Conservation (phyloP, 2,888 invertebrate genomes). For the Drosophila leonis region DNA sequence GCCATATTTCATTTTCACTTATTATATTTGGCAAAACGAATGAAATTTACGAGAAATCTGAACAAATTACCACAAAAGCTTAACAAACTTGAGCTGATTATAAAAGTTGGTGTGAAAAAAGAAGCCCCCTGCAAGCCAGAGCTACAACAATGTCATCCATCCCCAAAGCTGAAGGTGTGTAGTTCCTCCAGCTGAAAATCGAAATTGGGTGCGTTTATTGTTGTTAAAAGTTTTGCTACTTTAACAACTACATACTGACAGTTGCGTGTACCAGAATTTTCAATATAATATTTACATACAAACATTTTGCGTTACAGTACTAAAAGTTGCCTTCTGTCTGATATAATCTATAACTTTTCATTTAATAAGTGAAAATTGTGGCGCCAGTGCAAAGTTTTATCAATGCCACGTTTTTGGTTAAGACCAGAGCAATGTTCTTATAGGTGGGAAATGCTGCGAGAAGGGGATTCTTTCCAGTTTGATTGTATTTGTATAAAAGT, state of each 20-base stretch:
- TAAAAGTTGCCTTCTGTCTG: conserved; percentile 54
- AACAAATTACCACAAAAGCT: conserved; percentile 77
- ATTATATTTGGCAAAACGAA: conserved; percentile 46
- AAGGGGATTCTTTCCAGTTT: neutral
- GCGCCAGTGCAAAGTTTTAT: conserved; percentile 8
- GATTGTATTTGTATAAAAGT: neutral
- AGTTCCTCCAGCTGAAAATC: conserved; percentile 23
- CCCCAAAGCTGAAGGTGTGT: neutral
- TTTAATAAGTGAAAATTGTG: conserved; percentile 32
- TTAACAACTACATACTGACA: conserved; percentile 31
- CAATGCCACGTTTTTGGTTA: neutral
- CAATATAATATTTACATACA: conserved; percentile 28
- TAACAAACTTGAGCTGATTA: conserved; percentile 79
- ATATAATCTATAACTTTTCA: conserved; percentile 45
- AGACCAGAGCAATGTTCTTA: conserved; percentile 3
- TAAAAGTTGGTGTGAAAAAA: conserved; percentile 65
- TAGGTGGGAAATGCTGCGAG: neutral
- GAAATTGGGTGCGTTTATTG: conserved; percentile 47
- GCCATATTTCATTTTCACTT: conserved; percentile 57
- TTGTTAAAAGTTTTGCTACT: conserved; percentile 61
- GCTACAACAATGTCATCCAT: conserved; percentile 31
- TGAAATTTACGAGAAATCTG: conserved; percentile 71
- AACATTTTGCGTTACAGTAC: conserved; percentile 28
- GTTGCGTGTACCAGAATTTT: conserved; percentile 4
- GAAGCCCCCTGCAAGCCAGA: conserved; percentile 21